Evolutionary conservation across 2,888 invertebrate genomes (phyloP), one percentile per base, ranked within the genome.

Genomic region (Caenorhabditis sulstoni): DNA sequence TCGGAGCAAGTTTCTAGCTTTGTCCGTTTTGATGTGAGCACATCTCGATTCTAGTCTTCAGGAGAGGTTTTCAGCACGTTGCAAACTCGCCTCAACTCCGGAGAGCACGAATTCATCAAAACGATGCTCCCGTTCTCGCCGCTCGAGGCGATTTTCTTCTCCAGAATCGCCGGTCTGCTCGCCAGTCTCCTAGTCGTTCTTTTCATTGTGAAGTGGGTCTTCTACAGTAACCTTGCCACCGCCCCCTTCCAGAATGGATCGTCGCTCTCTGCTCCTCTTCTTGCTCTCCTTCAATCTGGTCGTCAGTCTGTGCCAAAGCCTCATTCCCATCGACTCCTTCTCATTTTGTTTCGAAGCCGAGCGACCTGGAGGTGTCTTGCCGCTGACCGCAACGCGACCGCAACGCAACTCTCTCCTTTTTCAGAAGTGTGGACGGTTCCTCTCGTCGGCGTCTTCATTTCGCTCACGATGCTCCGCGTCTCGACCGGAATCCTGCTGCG

Each of bases 51-150:
- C n/a, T n/a, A n/a, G n/a, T n/a, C n/a, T n/a, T n/a, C n/a, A n/a
- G n/a, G n/a, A n/a, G n/a, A n/a, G n/a, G n/a, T 23, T 64, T 66
- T 22, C 37, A 66, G 66, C 18, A 20, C 57, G 1, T 14, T 66
- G 0, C 55, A 66, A 47, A 20, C 66, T 20, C 47, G 45, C 5
- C 11, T 66, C 3, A 55, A 57, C 22, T 35, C 47, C 12, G 57
- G 29, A 16, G 59, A 59, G 22, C 18, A 41, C 23, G 52, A 68
- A 22, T 49, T 50, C 22, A 58, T 59, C 41, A 50, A 41, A 11
- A 41, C 11, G 14, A 23, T 58, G 58, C 12, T 59, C 16, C 66
- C 66, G 44, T 66, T 29, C 23, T 66, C 66, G n/a, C 66, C 66
- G 37, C 11, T 66, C 20, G 66, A 66, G 20, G 37, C 55, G 37